Conservation (phyloP, 2,113 vertebrate genomes). For the Phoxinus phoxinus region DNA sequence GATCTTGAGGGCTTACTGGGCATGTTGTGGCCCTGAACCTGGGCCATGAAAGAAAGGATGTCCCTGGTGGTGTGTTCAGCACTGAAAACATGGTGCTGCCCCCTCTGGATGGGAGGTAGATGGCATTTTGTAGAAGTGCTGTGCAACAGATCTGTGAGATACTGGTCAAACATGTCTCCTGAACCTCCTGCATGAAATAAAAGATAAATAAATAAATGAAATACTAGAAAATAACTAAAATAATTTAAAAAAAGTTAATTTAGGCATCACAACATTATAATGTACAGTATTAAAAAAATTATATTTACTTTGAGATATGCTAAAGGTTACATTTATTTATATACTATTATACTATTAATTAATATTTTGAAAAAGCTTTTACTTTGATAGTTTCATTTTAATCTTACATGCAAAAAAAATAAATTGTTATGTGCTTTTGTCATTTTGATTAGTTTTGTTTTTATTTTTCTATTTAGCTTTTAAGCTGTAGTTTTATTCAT, state of each 20-base stretch:
- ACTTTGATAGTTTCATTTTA: background rate
- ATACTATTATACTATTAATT: background rate
- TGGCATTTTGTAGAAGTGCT: slow-evolving; percentile 83
- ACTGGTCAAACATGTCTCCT: slow-evolving; percentile 88
- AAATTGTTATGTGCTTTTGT: background rate
- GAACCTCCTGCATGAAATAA: slow-evolving; percentile 68
- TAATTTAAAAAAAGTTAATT: no score
- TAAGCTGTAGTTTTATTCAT: background rate
- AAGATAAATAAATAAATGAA: background rate
- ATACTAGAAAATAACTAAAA: no score
- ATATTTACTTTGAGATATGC: background rate
- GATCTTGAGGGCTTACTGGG: slow-evolving; percentile 79
- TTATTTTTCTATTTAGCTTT: background rate
- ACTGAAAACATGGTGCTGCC: slow-evolving; percentile 86
- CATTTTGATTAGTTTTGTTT: background rate
- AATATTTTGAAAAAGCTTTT: background rate
- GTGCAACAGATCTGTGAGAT: slow-evolving; percentile 88
- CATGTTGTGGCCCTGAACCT: slow-evolving; percentile 87
- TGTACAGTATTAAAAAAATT: background rate
- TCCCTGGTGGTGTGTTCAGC: slow-evolving; percentile 91
- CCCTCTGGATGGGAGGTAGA: slow-evolving; percentile 85
- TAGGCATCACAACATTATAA: background rate
- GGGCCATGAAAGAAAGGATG: slow-evolving; percentile 93
- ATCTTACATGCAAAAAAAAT: no score
- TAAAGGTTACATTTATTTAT: background rate